Conservation (phyloP, 53 echinoderm and acorn worm species). For the Stichopus horrens region DNA sequence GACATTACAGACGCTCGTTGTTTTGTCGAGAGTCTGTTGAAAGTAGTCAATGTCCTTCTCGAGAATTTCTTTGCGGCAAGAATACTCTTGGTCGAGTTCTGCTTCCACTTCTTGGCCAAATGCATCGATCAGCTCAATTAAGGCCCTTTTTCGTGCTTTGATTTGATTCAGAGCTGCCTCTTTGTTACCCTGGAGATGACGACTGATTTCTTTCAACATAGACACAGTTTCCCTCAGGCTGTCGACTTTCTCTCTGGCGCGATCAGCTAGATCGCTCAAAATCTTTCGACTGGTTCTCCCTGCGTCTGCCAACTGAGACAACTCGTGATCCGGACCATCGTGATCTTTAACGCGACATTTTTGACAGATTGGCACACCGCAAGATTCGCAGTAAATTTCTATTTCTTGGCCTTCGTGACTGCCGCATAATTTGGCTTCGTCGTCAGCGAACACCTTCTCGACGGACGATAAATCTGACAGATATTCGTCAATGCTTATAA, state of each 20-base stretch:
- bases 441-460: constrained; percentile 67
- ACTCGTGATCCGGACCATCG: constrained; percentile 64
- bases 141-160: constrained; percentile 62
- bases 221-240: constrained; percentile 62
- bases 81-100: constrained; percentile 75
- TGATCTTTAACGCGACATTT: constrained; percentile 78
- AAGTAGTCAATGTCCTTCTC: constrained; percentile 71
- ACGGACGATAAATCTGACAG: constrained; percentile 74
- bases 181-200: constrained; percentile 71
- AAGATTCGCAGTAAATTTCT: constrained; percentile 89
- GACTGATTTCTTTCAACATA: constrained; percentile 70
- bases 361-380: constrained; percentile 91
- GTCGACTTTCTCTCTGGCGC: constrained; percentile 72
- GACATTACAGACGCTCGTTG: constrained; percentile 85
- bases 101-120: constrained; percentile 74
- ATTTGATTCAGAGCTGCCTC: constrained; percentile 66
- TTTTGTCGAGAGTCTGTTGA: constrained; percentile 84
- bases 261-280: constrained; percentile 59
- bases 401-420: constrained; percentile 76
- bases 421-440: constrained; percentile 66
- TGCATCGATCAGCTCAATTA: constrained; percentile 71
- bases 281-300: constrained; percentile 64
- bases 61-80: constrained; percentile 58
- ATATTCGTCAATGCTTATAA: constrained; percentile 82
- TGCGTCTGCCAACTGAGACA: constrained; percentile 67